A percentile compares a stretch with the other conserved stretches of the same genome.
Evolutionary conservation across 2,797 vertebrate species (phyloP).

Genomic region (Epinephelus awoara): DNA sequence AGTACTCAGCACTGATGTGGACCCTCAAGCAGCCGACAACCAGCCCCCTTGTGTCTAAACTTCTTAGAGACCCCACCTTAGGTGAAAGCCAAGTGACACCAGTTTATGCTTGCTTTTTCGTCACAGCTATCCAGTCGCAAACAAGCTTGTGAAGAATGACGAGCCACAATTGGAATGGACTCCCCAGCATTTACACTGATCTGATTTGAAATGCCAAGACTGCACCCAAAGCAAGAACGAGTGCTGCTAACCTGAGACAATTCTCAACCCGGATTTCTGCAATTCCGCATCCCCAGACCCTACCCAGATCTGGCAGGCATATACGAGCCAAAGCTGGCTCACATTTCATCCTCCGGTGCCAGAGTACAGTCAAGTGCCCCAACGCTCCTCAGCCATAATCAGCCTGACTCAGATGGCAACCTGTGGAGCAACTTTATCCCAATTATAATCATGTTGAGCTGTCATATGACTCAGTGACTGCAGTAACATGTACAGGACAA

Average conservation of each 20-base stretch:
- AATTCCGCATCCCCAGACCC: conserved; percentile 24
- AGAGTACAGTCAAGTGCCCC: conserved; percentile 39
- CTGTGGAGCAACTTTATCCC: conserved; percentile 53
- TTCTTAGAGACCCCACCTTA: not conserved
- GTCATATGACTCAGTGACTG: conserved; percentile 56
- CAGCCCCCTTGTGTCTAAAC: too few relatives aligned
- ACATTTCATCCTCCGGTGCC: conserved; percentile 34
- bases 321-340: conserved; percentile 25
- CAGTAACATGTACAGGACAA: conserved; percentile 3
- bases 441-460: conserved; percentile 64
- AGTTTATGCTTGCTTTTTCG: conserved; percentile 4
- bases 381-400: conserved; percentile 33
- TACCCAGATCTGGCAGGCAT: conserved; percentile 11
- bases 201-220: conserved; percentile 24
- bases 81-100: not conserved
- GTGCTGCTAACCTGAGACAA: conserved; percentile 35
- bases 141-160: conserved; percentile 3
- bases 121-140: not conserved
- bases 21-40: conserved; percentile 24
- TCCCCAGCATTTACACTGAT: conserved; percentile 13
- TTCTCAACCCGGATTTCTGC: conserved; percentile 32
- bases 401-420: conserved; percentile 49
- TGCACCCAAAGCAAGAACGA: conserved; percentile 19
- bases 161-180: not conserved
- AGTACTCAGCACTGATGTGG: not conserved